phyloP scores from a whole-genome alignment of 2,113 vertebrate genomes.

The Chunga burmeisteri region DNA sequence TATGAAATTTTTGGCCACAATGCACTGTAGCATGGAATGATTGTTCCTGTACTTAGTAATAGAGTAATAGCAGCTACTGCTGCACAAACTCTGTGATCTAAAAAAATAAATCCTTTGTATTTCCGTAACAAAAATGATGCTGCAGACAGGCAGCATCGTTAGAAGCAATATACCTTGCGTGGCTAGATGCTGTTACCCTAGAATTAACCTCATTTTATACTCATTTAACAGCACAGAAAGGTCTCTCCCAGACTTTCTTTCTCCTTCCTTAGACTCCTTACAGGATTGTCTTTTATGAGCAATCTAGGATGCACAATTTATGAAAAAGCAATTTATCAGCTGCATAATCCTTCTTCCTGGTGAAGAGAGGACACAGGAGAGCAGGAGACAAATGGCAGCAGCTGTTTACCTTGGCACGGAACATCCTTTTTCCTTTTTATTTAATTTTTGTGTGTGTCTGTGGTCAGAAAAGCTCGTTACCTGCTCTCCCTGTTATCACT shows the following conservation, averaged over 20 bases:
- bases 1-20: background rate
- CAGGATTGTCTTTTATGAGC: background rate
- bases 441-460: background rate
- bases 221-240: background rate
- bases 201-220: background rate
- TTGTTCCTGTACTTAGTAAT: background rate
- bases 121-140: background rate
- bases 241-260: background rate
- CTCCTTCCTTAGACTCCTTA: background rate
- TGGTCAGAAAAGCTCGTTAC: background rate
- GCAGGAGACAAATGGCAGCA: background rate
- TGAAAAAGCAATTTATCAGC: background rate
- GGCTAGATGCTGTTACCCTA: background rate
- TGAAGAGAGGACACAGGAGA: background rate
- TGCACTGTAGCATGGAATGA: background rate
- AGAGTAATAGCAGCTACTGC: background rate
- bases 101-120: background rate
- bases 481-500: background rate
- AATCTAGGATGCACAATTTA: background rate
- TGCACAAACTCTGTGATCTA: background rate
- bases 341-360: background rate
- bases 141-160: background rate
- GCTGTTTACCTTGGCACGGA: background rate
- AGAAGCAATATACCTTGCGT: accelerated
- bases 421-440: background rate